Percentiles rank a stretch among this genome's conserved stretches.
Conservation (phyloP, 37 sponge, comb jelly and placozoan genomes). For the Geodia barretti region DNA sequence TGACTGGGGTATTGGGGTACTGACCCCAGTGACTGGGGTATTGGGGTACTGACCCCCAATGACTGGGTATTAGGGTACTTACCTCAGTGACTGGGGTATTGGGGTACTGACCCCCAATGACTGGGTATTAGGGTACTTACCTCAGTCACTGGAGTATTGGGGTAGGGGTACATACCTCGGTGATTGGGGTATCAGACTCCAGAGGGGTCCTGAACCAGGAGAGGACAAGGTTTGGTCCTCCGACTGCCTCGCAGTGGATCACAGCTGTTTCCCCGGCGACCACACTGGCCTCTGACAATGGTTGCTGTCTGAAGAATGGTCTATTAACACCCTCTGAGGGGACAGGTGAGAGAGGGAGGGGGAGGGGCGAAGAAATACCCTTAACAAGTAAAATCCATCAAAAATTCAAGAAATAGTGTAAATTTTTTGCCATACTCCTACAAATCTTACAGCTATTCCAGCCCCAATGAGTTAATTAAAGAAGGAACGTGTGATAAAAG, state of each 20-base stretch:
- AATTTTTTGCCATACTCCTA: too few relatives aligned
- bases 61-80: too few relatives aligned
- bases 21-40: too few relatives aligned
- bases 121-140: background rate
- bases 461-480: too few relatives aligned
- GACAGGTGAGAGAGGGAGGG: background rate
- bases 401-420: too few relatives aligned
- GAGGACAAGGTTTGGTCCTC: background rate
- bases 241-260: background rate
- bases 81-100: background rate
- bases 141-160: too few relatives aligned
- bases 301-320: background rate
- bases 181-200: background rate
- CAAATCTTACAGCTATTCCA: too few relatives aligned
- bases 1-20: too few relatives aligned
- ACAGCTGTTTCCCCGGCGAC: background rate
- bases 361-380: too few relatives aligned
- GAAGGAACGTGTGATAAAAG: too few relatives aligned
- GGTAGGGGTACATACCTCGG: background rate
- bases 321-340: background rate
- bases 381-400: too few relatives aligned
- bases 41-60: too few relatives aligned
- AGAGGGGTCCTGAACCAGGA: background rate
- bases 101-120: background rate
- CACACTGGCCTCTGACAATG: background rate